These are phyloP conservation scores for Microchirus variegatus DNA, from an alignment of 2,797 vertebrate genomes.

Conservation along the genomic window DNA sequence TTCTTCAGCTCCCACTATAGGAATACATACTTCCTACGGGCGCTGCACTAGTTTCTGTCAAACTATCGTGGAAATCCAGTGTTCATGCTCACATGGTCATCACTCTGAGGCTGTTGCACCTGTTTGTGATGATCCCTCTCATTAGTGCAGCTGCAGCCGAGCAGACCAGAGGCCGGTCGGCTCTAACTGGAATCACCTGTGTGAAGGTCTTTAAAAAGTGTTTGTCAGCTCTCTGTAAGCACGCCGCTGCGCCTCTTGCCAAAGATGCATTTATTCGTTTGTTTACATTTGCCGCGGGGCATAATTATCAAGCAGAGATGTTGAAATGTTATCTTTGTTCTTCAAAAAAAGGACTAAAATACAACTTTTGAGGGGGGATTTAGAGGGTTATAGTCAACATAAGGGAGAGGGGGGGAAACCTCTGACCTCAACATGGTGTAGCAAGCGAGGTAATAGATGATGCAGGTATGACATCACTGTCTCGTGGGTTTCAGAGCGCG, in stretches of 20 bases:
- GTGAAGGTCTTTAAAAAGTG: conserved; percentile 7
- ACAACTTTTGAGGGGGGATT: background rate
- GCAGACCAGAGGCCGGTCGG: conserved; percentile 1
- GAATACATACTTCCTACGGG: too few relatives aligned
- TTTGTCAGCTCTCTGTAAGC: background rate
- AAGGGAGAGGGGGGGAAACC: background rate
- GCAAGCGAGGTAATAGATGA: conserved; percentile 30
- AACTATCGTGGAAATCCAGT: background rate
- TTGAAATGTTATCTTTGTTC: background rate
- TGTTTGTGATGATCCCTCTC: background rate
- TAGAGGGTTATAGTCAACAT: background rate
- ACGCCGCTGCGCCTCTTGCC: background rate
- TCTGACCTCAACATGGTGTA: conserved; percentile 34
- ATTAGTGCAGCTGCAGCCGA: conserved; percentile 1
- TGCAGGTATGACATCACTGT: conserved; percentile 45
- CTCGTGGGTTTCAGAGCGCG: conserved; percentile 26
- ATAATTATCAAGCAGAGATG: background rate
- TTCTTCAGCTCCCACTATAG: too few relatives aligned
- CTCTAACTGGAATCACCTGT: conserved; percentile 9
- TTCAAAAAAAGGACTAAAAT: background rate
- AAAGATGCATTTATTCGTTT: background rate
- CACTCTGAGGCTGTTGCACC: background rate
- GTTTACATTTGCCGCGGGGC: background rate
- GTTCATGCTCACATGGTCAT: background rate
- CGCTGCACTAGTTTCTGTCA: too few relatives aligned